Evolutionary conservation across 2,888 invertebrate genomes (phyloP), one percentile per base, ranked within the genome.

Genomic region (Lasioglossum villosulum): DNA sequence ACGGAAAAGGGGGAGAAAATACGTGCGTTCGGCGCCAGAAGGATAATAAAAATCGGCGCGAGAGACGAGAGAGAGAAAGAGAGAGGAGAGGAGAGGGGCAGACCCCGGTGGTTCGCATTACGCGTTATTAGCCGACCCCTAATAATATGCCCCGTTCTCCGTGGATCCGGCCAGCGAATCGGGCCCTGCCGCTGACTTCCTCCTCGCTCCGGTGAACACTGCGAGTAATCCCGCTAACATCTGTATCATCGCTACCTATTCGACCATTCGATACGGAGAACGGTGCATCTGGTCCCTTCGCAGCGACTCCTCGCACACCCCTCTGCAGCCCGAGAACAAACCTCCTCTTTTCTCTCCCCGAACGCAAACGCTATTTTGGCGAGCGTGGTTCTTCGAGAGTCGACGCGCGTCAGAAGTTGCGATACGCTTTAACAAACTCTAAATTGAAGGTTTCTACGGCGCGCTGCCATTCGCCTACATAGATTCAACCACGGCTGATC

Each of bases 201-300:
- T 66, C 70, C 75, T 14, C 90, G 86, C 87, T 86, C 74, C 83
- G 88, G 39, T 86, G 90, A 90, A 30, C 91, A 91, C 74, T 76
- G 76, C 79, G 71, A 77, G 72, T 87, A 86, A 83, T 84, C 80
- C 83, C 63, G 86, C 77, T 94, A 94, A 95, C 95, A 95, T 95
- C 94, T 95, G 95, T 95, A 95, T 95, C 94, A 94, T 94, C 91
- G 89, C 70, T 78, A 88, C 86, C 91, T 71, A 91, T 92, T 93
- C 90, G 91, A 63, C 82, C 82, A 91, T 93, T 93, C 91, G 91
- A 91, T 83, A 79, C 88, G 87, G 88, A 71, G 37, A 71, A 34
- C 73, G 42, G 83, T 90, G 88, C 94, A 94, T 94, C 94, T 94
- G 94, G 89, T 90, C 86, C 80, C 68, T 72, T 45, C 39, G 48